These are phyloP conservation scores for Blastobasis lacticolella DNA, from an alignment of 2,888 invertebrate species.

Conservation along the genomic window DNA sequence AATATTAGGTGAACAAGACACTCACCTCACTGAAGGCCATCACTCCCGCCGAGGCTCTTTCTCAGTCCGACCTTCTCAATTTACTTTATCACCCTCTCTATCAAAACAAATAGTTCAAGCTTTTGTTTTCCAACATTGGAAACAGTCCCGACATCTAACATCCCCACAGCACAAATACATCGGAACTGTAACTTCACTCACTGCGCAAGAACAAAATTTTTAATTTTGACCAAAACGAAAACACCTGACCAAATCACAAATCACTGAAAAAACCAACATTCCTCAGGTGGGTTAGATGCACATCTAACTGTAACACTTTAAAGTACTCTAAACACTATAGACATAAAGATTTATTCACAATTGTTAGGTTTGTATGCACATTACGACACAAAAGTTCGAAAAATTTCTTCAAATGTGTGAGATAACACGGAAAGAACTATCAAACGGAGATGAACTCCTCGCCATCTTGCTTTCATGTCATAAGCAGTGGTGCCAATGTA, in stretches of 20 bases:
- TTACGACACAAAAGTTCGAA: constrained; percentile 52
- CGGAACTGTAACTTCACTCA: constrained; percentile 68
- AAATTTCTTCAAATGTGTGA: constrained; percentile 55
- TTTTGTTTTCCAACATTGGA: constrained; percentile 72
- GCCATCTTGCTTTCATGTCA: constrained; percentile 73
- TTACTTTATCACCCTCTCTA: constrained; percentile 59
- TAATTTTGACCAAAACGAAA: constrained; percentile 67
- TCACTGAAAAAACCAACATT: constrained; percentile 77
- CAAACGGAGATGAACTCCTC: constrained; percentile 66
- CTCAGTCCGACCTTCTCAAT: constrained; percentile 69
- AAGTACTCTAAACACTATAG: constrained; percentile 41
- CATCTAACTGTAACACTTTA: constrained; percentile 40
- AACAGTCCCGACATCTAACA: constrained; percentile 71
- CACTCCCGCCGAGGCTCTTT: constrained; percentile 74
- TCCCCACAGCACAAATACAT: constrained; percentile 70
- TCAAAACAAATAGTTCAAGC: constrained; percentile 73
- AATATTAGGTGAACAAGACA: constrained; percentile 20
- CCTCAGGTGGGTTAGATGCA: constrained; percentile 77
- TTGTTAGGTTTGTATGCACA: constrained; percentile 37
- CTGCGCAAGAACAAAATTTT: constrained; percentile 72
- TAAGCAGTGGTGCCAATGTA: constrained; percentile 48
- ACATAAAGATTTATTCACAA: constrained; percentile 34
- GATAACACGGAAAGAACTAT: constrained; percentile 62
- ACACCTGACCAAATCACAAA: constrained; percentile 77
- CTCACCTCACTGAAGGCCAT: constrained; percentile 88